phyloP scores from a whole-genome alignment of 2,888 invertebrate genomes.

The Temnothorax unifasciatus region DNA sequence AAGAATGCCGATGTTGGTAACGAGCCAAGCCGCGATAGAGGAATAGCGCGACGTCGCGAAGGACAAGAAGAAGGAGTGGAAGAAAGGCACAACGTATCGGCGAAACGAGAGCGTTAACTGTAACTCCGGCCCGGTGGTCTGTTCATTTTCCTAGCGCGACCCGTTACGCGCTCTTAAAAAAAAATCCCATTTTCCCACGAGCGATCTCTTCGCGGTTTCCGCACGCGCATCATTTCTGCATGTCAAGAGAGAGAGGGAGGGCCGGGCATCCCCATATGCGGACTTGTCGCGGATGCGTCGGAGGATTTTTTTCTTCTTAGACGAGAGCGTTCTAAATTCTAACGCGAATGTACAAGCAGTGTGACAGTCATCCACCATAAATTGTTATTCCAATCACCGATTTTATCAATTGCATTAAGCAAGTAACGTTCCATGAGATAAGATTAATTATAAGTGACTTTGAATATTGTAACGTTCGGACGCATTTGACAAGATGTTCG shows the following conservation, averaged over 20 bases:
- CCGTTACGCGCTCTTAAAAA: slow-evolving; percentile 71
- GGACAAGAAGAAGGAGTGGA: slow-evolving; percentile 26
- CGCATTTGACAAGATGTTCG: too few relatives aligned
- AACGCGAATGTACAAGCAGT: not conserved
- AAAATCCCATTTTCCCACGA: slow-evolving; percentile 73
- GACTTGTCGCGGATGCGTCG: not conserved
- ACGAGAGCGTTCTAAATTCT: not conserved
- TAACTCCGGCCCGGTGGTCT: slow-evolving; percentile 69
- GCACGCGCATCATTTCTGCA: slow-evolving; percentile 10
- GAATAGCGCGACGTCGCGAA: not conserved
- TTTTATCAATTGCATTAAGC: not conserved
- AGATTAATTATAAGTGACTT: too few relatives aligned
- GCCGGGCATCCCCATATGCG: not conserved
- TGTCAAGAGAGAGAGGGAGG: not conserved
- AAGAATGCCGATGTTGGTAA: slow-evolving; percentile 9
- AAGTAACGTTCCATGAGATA: not conserved
- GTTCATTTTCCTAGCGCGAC: slow-evolving; percentile 69
- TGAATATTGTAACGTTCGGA: too few relatives aligned
- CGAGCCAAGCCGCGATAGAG: not conserved
- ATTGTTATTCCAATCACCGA: not conserved
- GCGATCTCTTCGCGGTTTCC: slow-evolving; percentile 24
- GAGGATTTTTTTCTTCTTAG: not conserved
- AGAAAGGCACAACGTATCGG: slow-evolving; percentile 41
- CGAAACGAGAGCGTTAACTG: slow-evolving; percentile 72
- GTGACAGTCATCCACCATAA: not conserved